A percentile compares a stretch with the other conserved stretches of the same genome.
Evolutionary conservation across 2,888 invertebrate species (phyloP).

Genomic region (Entomobrya multifasciata): DNA sequence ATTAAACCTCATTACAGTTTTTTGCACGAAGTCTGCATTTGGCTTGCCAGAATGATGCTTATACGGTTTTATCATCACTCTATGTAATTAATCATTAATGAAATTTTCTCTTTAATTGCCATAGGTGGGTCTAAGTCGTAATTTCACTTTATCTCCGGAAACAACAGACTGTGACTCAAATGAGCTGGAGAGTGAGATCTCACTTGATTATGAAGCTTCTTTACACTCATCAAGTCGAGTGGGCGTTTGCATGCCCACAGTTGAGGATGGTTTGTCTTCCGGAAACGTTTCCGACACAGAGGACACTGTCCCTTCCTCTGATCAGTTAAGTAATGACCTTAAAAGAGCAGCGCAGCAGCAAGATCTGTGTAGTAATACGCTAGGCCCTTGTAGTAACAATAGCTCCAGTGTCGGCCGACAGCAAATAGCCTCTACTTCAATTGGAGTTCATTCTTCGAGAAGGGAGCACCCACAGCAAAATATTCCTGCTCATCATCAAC

Average conservation of each 20-base stretch:
- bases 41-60: conserved; percentile 13
- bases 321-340: conserved; percentile 70
- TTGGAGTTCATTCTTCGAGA: conserved; percentile 26
- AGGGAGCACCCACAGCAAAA: conserved; percentile 29
- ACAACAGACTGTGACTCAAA: conserved; percentile 96
- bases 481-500: conserved; percentile 50
- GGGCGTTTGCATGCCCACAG: conserved; percentile 91
- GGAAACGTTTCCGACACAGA: conserved; percentile 96
- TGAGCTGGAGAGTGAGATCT: conserved; percentile 92
- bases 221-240: conserved; percentile 81
- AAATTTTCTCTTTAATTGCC: conserved; percentile 69
- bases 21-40: not conserved
- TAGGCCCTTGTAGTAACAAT: conserved; percentile 49
- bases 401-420: conserved; percentile 25
- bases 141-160: conserved; percentile 95
- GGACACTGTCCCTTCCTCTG: conserved; percentile 73
- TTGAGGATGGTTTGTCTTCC: conserved; percentile 96
- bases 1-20: conserved; percentile 19
- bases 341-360: conserved; percentile 56
- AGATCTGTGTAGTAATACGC: conserved; percentile 50
- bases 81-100: conserved; percentile 70
- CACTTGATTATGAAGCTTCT: conserved; percentile 83
- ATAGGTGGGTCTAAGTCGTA: conserved; percentile 88
- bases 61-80: conserved; percentile 42
- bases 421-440: conserved; percentile 54